These are phyloP conservation scores for Anastrepha obliqua DNA, from an alignment of 1,140 invertebrate species.

Conservation along the genomic window DNA sequence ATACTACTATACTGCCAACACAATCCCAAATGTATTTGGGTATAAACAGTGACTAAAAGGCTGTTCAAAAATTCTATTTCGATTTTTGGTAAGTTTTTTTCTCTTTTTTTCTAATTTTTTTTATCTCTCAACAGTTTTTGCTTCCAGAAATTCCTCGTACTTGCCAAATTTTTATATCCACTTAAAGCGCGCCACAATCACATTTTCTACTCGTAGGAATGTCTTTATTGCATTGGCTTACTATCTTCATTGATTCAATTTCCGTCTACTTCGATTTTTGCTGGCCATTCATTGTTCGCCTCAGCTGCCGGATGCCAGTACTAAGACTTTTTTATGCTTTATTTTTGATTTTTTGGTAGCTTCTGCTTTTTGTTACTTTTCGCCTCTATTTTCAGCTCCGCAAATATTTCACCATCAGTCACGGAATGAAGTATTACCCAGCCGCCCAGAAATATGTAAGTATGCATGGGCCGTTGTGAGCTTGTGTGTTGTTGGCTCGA, in stretches of 20 bases:
- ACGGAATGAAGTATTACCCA: conserved; percentile 15
- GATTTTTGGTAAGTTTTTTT: not conserved
- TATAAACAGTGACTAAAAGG: not conserved
- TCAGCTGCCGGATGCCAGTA: not conserved
- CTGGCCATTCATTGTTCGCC: conserved; percentile 13
- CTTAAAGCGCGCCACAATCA: conserved; percentile 43
- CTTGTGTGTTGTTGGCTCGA: not conserved
- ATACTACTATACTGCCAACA: not conserved
- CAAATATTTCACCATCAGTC: conserved; percentile 44
- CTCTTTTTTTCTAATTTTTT: not conserved
- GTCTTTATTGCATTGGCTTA: conserved; percentile 48
- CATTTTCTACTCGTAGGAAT: conserved; percentile 11
- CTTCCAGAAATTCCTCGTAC: not conserved
- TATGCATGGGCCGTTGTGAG: not conserved
- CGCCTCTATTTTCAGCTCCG: not conserved
- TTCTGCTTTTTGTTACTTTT: not conserved
- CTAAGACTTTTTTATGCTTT: not conserved
- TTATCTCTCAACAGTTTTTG: not conserved
- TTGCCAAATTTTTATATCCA: conserved; percentile 49
- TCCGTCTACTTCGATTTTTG: conserved; percentile 49
- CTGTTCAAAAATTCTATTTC: too few relatives aligned
- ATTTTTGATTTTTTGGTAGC: not conserved
- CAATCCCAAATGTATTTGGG: not conserved
- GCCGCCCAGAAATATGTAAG: not conserved
- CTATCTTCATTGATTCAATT: conserved; percentile 51